Conservation (phyloP, 2,797 vertebrate genomes). For the Mormyrus proboscirostris region DNA sequence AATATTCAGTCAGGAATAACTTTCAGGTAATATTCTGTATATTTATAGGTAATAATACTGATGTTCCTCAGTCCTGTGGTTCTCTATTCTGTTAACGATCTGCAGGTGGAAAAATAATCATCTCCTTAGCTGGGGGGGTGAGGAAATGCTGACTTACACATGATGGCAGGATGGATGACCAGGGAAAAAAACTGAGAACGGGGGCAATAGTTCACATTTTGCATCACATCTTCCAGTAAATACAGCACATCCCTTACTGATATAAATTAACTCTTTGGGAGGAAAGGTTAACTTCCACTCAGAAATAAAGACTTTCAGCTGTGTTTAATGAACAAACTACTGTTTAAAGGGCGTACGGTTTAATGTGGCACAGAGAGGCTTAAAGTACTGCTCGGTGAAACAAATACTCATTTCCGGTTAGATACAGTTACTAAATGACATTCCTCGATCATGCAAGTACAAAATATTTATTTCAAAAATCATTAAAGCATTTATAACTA, state of each 20-base stretch:
- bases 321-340: background rate
- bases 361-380: background rate
- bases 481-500: constrained; percentile 13
- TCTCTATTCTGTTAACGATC: background rate
- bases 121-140: background rate
- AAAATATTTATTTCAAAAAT: constrained; percentile 4
- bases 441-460: background rate
- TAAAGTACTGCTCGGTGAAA: background rate
- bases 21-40: background rate
- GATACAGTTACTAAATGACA: background rate
- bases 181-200: background rate
- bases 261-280: background rate
- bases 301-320: background rate
- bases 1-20: background rate
- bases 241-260: background rate
- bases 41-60: background rate
- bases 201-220: background rate
- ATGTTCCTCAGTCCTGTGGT: background rate
- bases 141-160: background rate
- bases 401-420: background rate
- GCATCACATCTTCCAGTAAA: background rate
- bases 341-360: background rate
- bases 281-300: background rate
- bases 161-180: background rate
- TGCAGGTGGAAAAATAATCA: background rate